Percentiles rank a stretch among this genome's conserved stretches.
phyloP scores from a whole-genome alignment of 2,113 vertebrate genomes.

The Tetraodon nigroviridis region DNA sequence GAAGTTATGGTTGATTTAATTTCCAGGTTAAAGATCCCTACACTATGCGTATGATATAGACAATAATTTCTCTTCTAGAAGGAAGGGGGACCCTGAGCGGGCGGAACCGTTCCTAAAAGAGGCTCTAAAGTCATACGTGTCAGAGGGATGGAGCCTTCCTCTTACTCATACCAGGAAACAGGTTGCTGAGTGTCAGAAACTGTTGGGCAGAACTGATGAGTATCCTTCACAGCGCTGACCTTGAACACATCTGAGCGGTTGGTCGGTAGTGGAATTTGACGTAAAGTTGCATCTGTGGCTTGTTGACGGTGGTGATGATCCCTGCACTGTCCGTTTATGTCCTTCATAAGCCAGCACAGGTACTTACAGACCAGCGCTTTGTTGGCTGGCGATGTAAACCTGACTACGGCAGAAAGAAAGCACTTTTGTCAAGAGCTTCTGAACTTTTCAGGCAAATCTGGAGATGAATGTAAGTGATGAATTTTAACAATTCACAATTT shows the following conservation, averaged over 20 bases:
- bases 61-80: conserved; percentile 69
- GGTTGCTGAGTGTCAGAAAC: conserved; percentile 91
- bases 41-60: too few species aligned
- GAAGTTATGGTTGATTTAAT: too few species aligned
- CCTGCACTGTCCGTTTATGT: conserved; percentile 19
- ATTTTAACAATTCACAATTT: neutral
- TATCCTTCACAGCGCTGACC: conserved; percentile 78
- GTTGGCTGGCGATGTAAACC: conserved; percentile 84
- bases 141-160: conserved; percentile 89
- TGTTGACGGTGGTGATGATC: neutral
- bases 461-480: conserved; percentile 71
- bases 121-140: conserved; percentile 87
- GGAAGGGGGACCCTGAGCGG: conserved; percentile 85
- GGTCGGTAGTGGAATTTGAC: too few species aligned
- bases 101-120: conserved; percentile 88
- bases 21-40: too few species aligned
- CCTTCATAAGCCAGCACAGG: conserved; percentile 78
- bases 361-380: conserved; percentile 94
- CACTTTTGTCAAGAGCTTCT: conserved; percentile 92
- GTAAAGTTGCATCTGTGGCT: too few species aligned
- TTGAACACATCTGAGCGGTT: too few species aligned
- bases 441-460: conserved; percentile 73
- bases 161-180: conserved; percentile 93
- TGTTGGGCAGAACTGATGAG: conserved; percentile 85
- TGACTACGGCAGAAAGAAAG: conserved; percentile 81